phyloP scores from a whole-genome alignment of 1,140 invertebrate species.

The Neotoxoptera formosana region DNA sequence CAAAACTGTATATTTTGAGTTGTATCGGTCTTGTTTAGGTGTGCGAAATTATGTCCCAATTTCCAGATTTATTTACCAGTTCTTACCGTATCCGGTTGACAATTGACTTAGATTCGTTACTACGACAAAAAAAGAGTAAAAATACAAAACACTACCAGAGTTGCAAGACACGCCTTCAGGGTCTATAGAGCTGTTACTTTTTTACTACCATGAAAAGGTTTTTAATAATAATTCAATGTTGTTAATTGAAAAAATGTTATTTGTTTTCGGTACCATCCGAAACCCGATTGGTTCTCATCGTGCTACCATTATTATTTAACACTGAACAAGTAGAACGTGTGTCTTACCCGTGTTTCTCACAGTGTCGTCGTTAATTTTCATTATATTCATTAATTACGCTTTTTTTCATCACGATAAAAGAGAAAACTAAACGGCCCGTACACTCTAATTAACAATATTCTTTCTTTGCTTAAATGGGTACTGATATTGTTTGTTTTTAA shows the following conservation, averaged over 20 bases:
- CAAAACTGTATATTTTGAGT: neutral
- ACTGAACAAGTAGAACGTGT: neutral
- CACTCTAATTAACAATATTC: constrained; percentile 43
- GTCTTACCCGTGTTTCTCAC: neutral
- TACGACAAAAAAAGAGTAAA: too few species aligned
- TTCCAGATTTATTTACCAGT: too few species aligned
- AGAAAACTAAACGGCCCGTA: neutral
- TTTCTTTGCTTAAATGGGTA: neutral
- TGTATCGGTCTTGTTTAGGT: neutral
- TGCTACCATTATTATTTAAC: neutral
- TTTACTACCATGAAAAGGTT: neutral
- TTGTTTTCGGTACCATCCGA: neutral
- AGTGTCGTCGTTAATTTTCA: neutral
- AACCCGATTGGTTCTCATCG: neutral
- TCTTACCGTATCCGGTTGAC: too few species aligned
- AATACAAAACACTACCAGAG: too few species aligned
- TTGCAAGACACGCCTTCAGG: too few species aligned
- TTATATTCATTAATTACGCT: neutral
- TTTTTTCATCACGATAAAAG: neutral
- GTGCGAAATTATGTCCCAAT: neutral
- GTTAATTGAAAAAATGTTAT: neutral
- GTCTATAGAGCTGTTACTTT: too few species aligned
- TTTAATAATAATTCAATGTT: neutral
- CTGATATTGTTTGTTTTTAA: neutral
- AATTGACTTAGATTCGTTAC: too few species aligned